Percentiles rank a stretch among this genome's conserved stretches.
phyloP scores from a whole-genome alignment of 2,888 invertebrate species.

The Iphiclides podalirius region DNA sequence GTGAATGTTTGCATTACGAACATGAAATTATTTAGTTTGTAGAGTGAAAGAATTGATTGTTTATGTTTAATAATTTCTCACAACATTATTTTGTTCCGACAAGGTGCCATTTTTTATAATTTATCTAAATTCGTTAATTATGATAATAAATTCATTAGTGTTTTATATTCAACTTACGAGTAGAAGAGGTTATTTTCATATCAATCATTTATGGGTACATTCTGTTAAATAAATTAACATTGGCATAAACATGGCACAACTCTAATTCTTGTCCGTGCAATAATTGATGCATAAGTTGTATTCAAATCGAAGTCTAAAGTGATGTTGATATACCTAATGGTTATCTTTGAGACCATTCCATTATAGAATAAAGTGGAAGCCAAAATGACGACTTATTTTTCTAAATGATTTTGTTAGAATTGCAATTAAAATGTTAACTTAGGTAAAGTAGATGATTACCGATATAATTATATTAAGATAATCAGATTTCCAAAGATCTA shows the following conservation, averaged over 20 bases:
- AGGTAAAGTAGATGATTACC: slow-evolving; percentile 73
- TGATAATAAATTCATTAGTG: slow-evolving; percentile 22
- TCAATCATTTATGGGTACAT: slow-evolving; percentile 1
- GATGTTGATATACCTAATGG: slow-evolving; percentile 49
- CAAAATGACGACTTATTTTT: slow-evolving; percentile 79
- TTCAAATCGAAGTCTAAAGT: slow-evolving; percentile 32
- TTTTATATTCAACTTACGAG: slow-evolving; percentile 4
- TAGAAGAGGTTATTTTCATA: not conserved
- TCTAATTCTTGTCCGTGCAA: slow-evolving; percentile 3
- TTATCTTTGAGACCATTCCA: slow-evolving; percentile 77
- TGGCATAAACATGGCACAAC: not conserved
- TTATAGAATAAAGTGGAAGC: slow-evolving; percentile 72
- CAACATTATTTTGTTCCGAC: slow-evolving; percentile 22
- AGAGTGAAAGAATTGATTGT: slow-evolving; percentile 16
- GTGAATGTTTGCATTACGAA: not conserved
- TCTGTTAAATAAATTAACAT: not conserved
- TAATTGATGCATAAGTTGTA: slow-evolving; percentile 16
- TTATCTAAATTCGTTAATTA: slow-evolving; percentile 28
- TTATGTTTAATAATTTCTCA: slow-evolving; percentile 9
- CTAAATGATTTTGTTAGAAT: slow-evolving; percentile 77
- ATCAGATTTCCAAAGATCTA: slow-evolving; percentile 76
- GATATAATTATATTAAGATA: slow-evolving; percentile 68
- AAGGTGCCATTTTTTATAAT: slow-evolving; percentile 21
- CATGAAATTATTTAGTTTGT: slow-evolving; percentile 8
- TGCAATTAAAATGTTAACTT: slow-evolving; percentile 60